A percentile compares a stretch with the other conserved stretches of the same genome.
Evolutionary conservation across 2,113 vertebrate species (phyloP).

Genomic region (Hyaena hyaena): DNA sequence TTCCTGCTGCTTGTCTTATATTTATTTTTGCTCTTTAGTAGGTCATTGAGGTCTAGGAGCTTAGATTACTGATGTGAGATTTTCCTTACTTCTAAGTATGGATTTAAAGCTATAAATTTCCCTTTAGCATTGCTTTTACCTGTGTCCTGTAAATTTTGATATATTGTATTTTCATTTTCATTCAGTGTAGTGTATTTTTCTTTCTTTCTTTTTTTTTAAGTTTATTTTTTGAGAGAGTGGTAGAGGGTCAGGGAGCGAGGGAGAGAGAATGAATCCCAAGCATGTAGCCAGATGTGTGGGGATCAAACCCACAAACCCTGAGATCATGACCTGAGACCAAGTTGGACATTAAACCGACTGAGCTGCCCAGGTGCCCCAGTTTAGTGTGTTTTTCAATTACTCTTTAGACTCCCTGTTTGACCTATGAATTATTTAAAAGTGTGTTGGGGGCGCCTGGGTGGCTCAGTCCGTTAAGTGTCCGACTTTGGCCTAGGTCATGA

Average conservation of each 20-base stretch:
- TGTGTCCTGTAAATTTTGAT: neutral
- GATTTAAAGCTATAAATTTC: neutral
- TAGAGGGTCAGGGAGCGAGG: too few relatives aligned
- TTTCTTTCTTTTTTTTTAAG: too few relatives aligned
- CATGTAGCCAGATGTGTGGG: too few relatives aligned
- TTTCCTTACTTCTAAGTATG: neutral
- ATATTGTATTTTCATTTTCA: constrained; percentile 25
- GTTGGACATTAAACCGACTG: too few relatives aligned
- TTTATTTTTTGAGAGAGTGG: too few relatives aligned
- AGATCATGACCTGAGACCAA: too few relatives aligned
- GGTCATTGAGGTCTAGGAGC: neutral
- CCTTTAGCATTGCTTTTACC: neutral
- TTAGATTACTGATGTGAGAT: neutral
- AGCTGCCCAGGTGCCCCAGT: too few relatives aligned
- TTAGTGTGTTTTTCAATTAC: neutral
- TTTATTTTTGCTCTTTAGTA: neutral
- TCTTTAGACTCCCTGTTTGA: constrained; percentile 7
- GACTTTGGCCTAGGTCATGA: too few relatives aligned
- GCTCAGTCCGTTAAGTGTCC: too few relatives aligned
- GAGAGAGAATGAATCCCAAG: too few relatives aligned
- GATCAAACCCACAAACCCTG: too few relatives aligned
- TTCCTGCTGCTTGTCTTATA: neutral
- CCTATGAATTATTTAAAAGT: constrained; percentile 5
- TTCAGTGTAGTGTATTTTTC: neutral
- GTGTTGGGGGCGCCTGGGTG: neutral